Percentiles rank a stretch among this genome's conserved stretches.
These are phyloP conservation scores for Scotopteryx bipunctaria DNA, from an alignment of 2,888 invertebrate species.

Conservation along the genomic window DNA sequence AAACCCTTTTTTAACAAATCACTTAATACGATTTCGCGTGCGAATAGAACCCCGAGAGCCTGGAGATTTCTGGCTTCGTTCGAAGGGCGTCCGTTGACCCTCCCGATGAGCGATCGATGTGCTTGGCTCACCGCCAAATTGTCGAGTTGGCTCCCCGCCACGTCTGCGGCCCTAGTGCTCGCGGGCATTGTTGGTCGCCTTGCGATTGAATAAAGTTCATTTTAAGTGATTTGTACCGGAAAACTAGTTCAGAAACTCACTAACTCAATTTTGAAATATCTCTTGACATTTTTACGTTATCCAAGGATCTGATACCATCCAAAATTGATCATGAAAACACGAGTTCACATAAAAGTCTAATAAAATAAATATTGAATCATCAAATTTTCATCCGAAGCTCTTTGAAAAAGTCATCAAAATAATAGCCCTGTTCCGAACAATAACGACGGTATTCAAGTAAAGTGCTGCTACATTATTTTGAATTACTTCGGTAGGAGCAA, in stretches of 20 bases:
- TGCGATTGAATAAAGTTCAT: slow-evolving; percentile 21
- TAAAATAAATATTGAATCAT: background rate
- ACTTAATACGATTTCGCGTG: background rate
- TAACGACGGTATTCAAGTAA: slow-evolving; percentile 10
- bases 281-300: too few relatives aligned
- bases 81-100: slow-evolving; percentile 54
- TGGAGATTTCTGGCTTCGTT: slow-evolving; percentile 35
- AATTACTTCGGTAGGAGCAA: slow-evolving; percentile 4
- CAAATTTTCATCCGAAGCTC: slow-evolving; percentile 2
- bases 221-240: slow-evolving; percentile 17
- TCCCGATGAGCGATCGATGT: slow-evolving; percentile 57
- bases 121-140: slow-evolving; percentile 50
- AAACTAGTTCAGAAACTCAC: slow-evolving; percentile 12
- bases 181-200: slow-evolving; percentile 13
- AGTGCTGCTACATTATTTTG: background rate
- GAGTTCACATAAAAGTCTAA: background rate
- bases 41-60: background rate
- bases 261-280: too few relatives aligned
- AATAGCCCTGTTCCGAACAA: slow-evolving; percentile 7
- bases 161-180: slow-evolving; percentile 32
- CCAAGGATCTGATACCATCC: too few relatives aligned
- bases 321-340: background rate
- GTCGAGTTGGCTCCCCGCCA: slow-evolving; percentile 48
- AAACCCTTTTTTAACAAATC: slow-evolving; percentile 7
- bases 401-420: slow-evolving; percentile 1